phyloP scores from a whole-genome alignment of 1,140 invertebrate genomes.

The Dryas iulia region DNA sequence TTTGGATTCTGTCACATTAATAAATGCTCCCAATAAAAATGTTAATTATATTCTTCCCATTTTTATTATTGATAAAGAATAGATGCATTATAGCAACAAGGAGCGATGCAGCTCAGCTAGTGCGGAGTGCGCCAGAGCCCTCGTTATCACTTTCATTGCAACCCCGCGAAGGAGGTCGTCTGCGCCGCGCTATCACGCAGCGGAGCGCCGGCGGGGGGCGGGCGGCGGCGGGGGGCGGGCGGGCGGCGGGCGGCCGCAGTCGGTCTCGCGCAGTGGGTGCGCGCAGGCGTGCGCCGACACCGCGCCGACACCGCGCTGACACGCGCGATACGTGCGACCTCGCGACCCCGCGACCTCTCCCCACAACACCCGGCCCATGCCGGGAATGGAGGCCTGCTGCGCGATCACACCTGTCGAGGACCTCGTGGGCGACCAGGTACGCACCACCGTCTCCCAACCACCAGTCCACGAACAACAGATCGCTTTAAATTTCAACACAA shows the following conservation, averaged over 20 bases:
- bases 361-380: slow-evolving; percentile 48
- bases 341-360: slow-evolving; percentile 21
- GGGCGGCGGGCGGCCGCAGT: slow-evolving; percentile 47
- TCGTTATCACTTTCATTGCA: slow-evolving; percentile 75
- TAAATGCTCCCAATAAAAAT: no score
- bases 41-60: no score
- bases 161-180: slow-evolving; percentile 67
- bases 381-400: slow-evolving; percentile 71
- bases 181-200: slow-evolving; percentile 53
- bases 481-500: not conserved
- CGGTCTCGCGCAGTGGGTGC: slow-evolving; percentile 58
- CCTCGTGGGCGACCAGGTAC: slow-evolving; percentile 74
- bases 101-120: slow-evolving; percentile 27
- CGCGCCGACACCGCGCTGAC: slow-evolving; percentile 41
- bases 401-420: slow-evolving; percentile 66
- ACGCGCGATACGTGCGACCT: no score
- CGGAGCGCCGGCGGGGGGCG: slow-evolving; percentile 1
- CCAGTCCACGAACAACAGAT: not conserved
- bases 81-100: no score
- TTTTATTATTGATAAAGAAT: no score
- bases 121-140: slow-evolving; percentile 33
- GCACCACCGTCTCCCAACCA: slow-evolving; percentile 1
- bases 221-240: slow-evolving; percentile 21
- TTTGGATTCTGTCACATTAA: no score
- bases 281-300: slow-evolving; percentile 61